These are phyloP conservation scores for Spilarctia lutea DNA, from an alignment of 2,888 invertebrate genomes.

Conservation along the genomic window DNA sequence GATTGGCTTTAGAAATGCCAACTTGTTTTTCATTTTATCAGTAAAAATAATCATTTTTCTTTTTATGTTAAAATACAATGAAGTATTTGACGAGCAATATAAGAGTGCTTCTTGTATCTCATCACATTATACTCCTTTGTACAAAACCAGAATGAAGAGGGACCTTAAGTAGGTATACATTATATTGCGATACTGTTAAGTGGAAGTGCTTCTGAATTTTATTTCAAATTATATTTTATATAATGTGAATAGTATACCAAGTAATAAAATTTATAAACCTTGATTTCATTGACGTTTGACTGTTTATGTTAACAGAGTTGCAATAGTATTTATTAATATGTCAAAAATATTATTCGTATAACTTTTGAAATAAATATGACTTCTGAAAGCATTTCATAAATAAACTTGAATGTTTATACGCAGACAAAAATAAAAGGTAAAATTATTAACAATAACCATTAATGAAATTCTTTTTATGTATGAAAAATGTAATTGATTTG, in stretches of 20 bases:
- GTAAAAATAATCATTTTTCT: constrained; percentile 62
- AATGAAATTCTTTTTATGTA: too few relatives aligned
- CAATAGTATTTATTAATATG: not conserved
- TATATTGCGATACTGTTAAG: constrained; percentile 73
- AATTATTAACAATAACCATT: not conserved
- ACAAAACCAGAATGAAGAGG: constrained; percentile 61
- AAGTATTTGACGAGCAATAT: constrained; percentile 63
- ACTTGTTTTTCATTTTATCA: constrained; percentile 63
- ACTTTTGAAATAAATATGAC: not conserved
- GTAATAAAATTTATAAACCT: not conserved
- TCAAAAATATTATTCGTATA: not conserved
- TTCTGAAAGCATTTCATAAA: not conserved
- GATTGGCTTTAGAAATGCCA: constrained; percentile 59
- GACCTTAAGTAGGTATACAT: constrained; percentile 71
- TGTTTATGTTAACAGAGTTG: not conserved
- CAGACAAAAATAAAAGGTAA: not conserved
- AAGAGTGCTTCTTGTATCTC: constrained; percentile 66
- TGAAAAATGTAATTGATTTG: too few relatives aligned
- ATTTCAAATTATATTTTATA: constrained; percentile 14
- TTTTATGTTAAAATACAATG: constrained; percentile 47
- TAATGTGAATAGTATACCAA: not conserved
- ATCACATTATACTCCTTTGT: constrained; percentile 63
- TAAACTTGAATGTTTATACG: not conserved
- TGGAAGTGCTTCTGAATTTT: constrained; percentile 49
- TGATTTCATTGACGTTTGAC: not conserved